Evolutionary conservation across 2,888 invertebrate genomes (phyloP), one percentile per base, ranked within the genome.

Genomic region (Gastrophysa polygoni): DNA sequence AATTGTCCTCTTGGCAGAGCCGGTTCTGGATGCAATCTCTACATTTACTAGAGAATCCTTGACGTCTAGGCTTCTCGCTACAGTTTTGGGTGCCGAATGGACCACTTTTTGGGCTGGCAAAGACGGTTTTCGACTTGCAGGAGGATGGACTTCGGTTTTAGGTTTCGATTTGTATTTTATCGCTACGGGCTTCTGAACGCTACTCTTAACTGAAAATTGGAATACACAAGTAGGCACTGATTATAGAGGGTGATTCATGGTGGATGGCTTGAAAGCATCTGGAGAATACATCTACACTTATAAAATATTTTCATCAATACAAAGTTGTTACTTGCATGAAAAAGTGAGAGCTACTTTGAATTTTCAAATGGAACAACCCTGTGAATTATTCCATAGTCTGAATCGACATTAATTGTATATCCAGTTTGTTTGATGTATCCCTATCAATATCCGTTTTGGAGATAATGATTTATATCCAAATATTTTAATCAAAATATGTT

Each of bases 171-270:
- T 77, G 64, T 79, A 85, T 68, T 83, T 82, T 24, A 85, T 79
- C 1, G 85, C 82, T 3, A 85, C 79, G 2, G 85, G 85, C 67
- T 85, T 85, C 68, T 84, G 84, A 3, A 85, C 81, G 2, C 80
- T 80, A 66, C 80, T 83, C 59, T 84, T 85, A 16, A 80, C 75
- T 64, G 71, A 54, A 57, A 68, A 64, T 54, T 17, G 47, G 16
- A 32, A 24, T 46, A 49, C 10, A 48, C 29, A 44, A 17, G 11
- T n/a, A n/a, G n/a, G n/a, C n/a, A n/a, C n/a, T n/a, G n/a, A n/a
- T 43, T 58, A 43, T 44, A 46, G 5, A 7, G 29, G n/a, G 11
- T 21, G 10, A 3, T 17, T n/a, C 10, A 21, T 1, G 48, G 11
- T 48, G 20, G 18, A 18, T n/a, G n/a, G 1, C 1, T 18, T 1